Base-by-base conservation (phyloP, 2,797 vertebrate genomes). In the Acanthurus leucopareius region DNA sequence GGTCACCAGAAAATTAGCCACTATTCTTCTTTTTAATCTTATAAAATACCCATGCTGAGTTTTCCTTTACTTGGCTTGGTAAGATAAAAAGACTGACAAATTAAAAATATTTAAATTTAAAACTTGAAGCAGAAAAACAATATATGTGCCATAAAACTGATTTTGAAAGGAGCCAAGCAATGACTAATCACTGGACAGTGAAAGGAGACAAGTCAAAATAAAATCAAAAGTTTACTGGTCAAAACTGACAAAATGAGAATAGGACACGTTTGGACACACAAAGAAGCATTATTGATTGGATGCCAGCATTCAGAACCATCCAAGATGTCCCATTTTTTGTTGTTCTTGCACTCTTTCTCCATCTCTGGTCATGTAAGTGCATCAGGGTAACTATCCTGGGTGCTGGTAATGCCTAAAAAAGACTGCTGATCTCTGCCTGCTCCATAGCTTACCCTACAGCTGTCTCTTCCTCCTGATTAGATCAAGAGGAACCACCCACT, bases 121-220 rank as follows among this genome's bases (percentile, higher is more conserved):
- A 68, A 85, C 47, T 63, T 58, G 0, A 58, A 45, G 66, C 59
- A 77, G 44, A 42, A 67, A 80, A 75, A 71, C 72, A 82, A 77
- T 77, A 76, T 86, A 88, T 64, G 61, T 64, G 61, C 59, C 86
- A 10, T 69, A 35, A 7, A 5, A 13, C 52, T 7, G 57, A 44
- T 82, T 67, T 58, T 53, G 69, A 85, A 70, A 74, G 72, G 64
- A 69, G 63, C 64, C 22, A 53, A 53, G 75, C 70, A 48, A 70
- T 91, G 90, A 93, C 85, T 88, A 89, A 93, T 88, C 53, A 13
- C 76, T 57, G 35, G 70, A 75, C 64, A 75, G 79, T 78, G 75
- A 52, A 83, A 83, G 63, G 59, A 84, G 92, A 90, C 82, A 80
- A 80, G 84, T 79, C 44, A 58, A 75, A 78, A 83, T 89, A 35